These are phyloP conservation scores for Ceratina calcarata DNA, from an alignment of 1,140 invertebrate species.

Conservation along the genomic window DNA sequence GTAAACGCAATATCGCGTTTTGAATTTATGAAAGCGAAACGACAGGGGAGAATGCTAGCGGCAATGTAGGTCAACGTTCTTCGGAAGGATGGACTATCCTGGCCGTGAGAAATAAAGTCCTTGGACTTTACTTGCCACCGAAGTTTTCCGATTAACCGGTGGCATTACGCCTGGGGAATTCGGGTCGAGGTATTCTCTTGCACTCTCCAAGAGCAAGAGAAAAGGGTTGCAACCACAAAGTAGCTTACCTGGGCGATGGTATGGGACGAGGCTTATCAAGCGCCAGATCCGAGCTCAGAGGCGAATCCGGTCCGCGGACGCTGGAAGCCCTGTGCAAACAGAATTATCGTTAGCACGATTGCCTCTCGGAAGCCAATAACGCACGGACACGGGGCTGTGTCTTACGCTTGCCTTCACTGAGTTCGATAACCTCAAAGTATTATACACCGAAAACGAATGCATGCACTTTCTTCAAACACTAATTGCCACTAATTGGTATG, in stretches of 20 bases:
- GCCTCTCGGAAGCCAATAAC: conserved; percentile 8
- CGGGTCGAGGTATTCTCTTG: conserved; percentile 12
- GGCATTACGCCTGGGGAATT: conserved; percentile 23
- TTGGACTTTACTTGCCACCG: conserved; percentile 1
- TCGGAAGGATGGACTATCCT: not conserved
- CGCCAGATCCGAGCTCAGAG: conserved; percentile 70
- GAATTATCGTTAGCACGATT: conserved; percentile 56
- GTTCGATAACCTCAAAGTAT: not conserved
- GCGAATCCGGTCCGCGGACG: conserved; percentile 72
- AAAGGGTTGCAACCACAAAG: not conserved
- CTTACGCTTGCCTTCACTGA: conserved; percentile 9
- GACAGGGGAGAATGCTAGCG: not conserved
- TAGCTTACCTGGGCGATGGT: conserved; percentile 72
- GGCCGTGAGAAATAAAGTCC: conserved; percentile 21
- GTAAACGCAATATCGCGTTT: too few species aligned
- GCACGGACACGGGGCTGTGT: not conserved
- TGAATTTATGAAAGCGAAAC: too few species aligned
- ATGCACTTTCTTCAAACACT: too few species aligned
- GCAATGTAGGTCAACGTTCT: conserved; percentile 21
- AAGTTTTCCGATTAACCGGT: conserved; percentile 41
- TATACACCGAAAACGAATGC: too few species aligned
- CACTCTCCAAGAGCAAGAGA: conserved; percentile 6
- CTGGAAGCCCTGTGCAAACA: conserved; percentile 74
- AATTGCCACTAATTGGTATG: too few species aligned
- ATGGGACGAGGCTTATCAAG: conserved; percentile 73